phyloP scores from a whole-genome alignment of 2,113 vertebrate genomes.

The Phyllopteryx taeniolatus region DNA sequence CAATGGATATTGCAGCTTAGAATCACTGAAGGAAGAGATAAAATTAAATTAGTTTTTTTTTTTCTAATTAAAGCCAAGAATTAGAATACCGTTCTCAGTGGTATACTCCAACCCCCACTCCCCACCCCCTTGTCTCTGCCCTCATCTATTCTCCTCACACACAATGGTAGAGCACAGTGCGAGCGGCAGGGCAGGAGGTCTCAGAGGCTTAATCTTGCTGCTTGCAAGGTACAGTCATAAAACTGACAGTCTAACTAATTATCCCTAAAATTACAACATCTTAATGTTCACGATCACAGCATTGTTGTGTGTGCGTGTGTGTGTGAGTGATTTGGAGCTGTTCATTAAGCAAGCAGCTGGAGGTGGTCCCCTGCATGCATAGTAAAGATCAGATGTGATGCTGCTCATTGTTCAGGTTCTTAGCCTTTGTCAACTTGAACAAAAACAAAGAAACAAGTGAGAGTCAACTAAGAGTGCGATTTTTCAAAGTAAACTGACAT shows the following conservation, averaged over 20 bases:
- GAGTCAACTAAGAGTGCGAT: not conserved
- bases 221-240: slow-evolving; percentile 72
- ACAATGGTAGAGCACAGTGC: slow-evolving; percentile 23
- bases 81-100: slow-evolving; percentile 41
- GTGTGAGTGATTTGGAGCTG: slow-evolving; percentile 22
- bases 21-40: slow-evolving; percentile 47
- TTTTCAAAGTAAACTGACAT: not conserved
- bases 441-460: slow-evolving; percentile 10
- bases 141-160: slow-evolving; percentile 20
- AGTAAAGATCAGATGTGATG: slow-evolving; percentile 58
- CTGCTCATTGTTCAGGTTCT: slow-evolving; percentile 51
- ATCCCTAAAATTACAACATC: slow-evolving; percentile 77
- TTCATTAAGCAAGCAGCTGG: slow-evolving; percentile 69
- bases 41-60: slow-evolving; percentile 51
- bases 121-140: slow-evolving; percentile 4
- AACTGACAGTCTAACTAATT: slow-evolving; percentile 80
- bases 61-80: slow-evolving; percentile 61
- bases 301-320: slow-evolving; percentile 49
- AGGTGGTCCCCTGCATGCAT: slow-evolving; percentile 61
- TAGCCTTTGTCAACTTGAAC: slow-evolving; percentile 15
- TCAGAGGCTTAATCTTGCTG: slow-evolving; percentile 64
- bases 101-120: slow-evolving; percentile 9
- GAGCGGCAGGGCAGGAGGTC: slow-evolving; percentile 65
- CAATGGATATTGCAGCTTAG: slow-evolving; percentile 13
- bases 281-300: slow-evolving; percentile 70